Evolutionary conservation across 2,113 vertebrate genomes (phyloP).

Genomic region (Trichechus manatus): DNA sequence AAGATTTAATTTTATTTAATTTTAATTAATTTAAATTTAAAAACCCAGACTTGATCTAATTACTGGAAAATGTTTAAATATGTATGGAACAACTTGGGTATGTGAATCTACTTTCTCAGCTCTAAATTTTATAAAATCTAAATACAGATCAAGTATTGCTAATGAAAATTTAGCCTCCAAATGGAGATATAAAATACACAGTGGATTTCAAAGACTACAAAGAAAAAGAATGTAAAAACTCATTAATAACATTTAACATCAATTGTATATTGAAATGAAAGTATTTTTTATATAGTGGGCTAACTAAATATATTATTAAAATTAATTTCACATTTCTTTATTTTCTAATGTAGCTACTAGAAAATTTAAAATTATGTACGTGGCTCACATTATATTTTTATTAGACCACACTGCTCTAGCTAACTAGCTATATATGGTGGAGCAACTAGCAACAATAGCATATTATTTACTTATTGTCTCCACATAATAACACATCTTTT

Average conservation of each 20-base stretch:
- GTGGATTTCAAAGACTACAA: neutral
- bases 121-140: neutral
- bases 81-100: neutral
- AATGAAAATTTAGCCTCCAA: neutral
- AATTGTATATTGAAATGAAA: neutral
- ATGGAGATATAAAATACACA: neutral
- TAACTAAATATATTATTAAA: constrained; percentile 40
- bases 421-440: neutral
- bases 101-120: constrained; percentile 5
- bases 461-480: neutral
- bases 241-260: neutral
- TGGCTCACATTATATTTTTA: neutral
- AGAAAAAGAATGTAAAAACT: constrained; percentile 5
- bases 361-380: constrained; percentile 4
- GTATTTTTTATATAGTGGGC: neutral
- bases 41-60: neutral
- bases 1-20: constrained; percentile 18
- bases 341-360: neutral
- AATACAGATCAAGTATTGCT: neutral
- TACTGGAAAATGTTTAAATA: neutral
- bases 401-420: neutral
- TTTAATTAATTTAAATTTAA: neutral
- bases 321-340: neutral
- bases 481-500: neutral
- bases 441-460: neutral